A percentile compares a stretch with the other conserved stretches of the same genome.
phyloP scores from a whole-genome alignment of 2,113 vertebrate genomes.

The Micromys minutus region DNA sequence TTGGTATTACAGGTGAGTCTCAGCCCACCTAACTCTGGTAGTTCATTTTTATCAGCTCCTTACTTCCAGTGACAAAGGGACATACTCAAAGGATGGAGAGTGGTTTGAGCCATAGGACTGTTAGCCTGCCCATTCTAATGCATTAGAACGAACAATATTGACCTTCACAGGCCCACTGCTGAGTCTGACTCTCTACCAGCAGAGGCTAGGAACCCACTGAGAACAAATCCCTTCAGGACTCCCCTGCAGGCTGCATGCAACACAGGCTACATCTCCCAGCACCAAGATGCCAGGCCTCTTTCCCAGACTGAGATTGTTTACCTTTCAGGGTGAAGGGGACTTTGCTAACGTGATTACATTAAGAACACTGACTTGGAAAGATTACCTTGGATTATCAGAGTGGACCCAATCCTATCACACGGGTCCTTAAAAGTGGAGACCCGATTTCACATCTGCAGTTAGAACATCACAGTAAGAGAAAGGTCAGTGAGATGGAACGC shows the following conservation, averaged over 20 bases:
- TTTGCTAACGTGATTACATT: background rate
- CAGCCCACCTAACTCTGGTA: background rate
- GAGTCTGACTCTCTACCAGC: background rate
- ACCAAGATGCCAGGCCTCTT: background rate
- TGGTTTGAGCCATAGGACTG: background rate
- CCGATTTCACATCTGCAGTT: background rate
- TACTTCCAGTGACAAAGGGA: background rate
- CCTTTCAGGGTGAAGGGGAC: background rate
- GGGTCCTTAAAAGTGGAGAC: background rate
- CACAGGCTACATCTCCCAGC: rapidly evolving
- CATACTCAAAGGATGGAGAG: background rate
- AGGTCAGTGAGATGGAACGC: background rate
- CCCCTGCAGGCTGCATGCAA: rapidly evolving
- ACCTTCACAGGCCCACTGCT: background rate
- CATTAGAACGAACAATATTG: background rate
- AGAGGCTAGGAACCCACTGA: background rate
- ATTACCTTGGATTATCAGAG: background rate
- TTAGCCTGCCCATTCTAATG: background rate
- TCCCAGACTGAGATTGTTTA: background rate
- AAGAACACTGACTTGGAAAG: background rate
- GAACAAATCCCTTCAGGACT: rapidly evolving
- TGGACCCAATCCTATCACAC: background rate
- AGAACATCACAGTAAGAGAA: background rate
- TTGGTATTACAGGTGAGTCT: background rate
- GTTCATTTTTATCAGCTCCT: background rate